Conservation (phyloP, 2,113 vertebrate genomes). For the Edolisoma coerulescens region DNA sequence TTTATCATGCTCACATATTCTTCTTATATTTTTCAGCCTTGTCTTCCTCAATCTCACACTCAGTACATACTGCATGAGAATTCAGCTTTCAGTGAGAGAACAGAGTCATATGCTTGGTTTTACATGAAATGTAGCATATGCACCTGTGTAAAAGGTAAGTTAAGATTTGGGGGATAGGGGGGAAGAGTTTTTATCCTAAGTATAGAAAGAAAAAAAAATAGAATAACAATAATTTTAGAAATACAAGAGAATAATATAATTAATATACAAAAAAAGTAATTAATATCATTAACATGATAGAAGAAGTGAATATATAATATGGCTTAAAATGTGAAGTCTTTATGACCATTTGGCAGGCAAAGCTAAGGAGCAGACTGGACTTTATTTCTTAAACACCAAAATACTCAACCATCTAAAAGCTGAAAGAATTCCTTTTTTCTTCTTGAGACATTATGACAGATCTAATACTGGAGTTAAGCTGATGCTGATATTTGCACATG, state of each 20-base stretch:
- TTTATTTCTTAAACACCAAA: not conserved
- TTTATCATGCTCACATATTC: not conserved
- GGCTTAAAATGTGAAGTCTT: not conserved
- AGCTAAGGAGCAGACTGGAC: not conserved
- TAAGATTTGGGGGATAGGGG: fast-evolving
- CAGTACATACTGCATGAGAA: not conserved
- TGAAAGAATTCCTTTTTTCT: not conserved
- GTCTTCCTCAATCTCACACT: not conserved
- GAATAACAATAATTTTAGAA: not conserved
- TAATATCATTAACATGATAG: not conserved
- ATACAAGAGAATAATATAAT: not conserved
- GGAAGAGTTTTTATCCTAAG: not conserved
- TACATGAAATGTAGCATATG: not conserved
- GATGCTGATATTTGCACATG: not conserved
- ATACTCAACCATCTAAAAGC: not conserved
- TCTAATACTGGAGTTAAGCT: not conserved
- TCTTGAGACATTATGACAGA: not conserved
- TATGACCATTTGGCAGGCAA: not conserved
- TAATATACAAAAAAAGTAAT: not conserved
- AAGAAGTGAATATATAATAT: not conserved
- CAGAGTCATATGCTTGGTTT: not conserved
- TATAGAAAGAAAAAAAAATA: not conserved
- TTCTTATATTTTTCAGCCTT: not conserved
- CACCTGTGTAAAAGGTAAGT: not conserved
- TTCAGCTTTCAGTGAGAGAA: not conserved